Conservation (phyloP, 2,113 vertebrate genomes). For the Actenoides lindsayi region DNA sequence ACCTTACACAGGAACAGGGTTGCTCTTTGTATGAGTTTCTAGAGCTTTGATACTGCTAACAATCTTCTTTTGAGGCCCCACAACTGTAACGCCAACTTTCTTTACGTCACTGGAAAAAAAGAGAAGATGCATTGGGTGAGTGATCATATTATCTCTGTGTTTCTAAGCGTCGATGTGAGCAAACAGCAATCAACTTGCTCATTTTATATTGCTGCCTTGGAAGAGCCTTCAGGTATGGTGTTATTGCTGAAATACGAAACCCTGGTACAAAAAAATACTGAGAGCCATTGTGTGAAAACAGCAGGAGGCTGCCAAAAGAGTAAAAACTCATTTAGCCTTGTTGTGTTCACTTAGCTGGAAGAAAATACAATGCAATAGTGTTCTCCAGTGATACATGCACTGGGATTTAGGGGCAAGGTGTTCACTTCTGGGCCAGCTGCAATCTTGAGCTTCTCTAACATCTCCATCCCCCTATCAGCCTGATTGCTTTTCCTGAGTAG, state of each 20-base stretch:
- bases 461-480: background rate
- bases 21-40: constrained; percentile 92
- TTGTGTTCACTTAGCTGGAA: background rate
- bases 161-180: background rate
- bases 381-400: background rate
- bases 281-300: background rate
- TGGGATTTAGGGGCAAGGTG: background rate
- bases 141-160: background rate
- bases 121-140: background rate
- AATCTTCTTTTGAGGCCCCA: constrained; percentile 95
- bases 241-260: background rate
- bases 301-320: background rate
- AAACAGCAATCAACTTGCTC: background rate
- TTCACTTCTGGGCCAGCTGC: background rate
- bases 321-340: background rate
- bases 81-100: constrained; percentile 92
- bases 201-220: background rate
- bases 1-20: constrained; percentile 92
- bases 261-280: background rate
- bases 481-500: background rate
- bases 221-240: background rate
- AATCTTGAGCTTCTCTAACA: background rate
- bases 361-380: background rate
- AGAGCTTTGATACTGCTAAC: constrained; percentile 95
- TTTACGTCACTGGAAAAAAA: constrained; percentile 87